Percentiles rank a stretch among this genome's conserved stretches.
Evolutionary conservation across 2,888 invertebrate genomes (phyloP).

Genomic region (Celastrina argiolus): DNA sequence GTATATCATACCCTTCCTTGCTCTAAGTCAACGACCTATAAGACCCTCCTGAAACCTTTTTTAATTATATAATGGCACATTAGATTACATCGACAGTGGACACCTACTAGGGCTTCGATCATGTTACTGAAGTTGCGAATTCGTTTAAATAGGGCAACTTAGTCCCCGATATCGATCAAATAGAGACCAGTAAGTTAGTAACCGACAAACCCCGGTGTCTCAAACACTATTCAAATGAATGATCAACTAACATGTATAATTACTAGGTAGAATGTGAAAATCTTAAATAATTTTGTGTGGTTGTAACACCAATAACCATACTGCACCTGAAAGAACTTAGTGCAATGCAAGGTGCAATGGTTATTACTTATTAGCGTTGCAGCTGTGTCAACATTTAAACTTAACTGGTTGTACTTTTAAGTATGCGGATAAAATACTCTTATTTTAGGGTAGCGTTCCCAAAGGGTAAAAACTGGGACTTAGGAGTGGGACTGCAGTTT

Average conservation of each 20-base stretch:
- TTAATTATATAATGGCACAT: constrained; percentile 17
- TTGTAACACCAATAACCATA: too few species aligned
- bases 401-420: background rate
- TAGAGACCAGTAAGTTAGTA: too few species aligned
- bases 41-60: constrained; percentile 19
- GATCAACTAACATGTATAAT: too few species aligned
- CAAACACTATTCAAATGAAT: too few species aligned
- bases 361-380: background rate
- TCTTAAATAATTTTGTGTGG: background rate
- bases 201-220: too few species aligned
- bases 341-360: too few species aligned
- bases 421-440: background rate
- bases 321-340: too few species aligned
- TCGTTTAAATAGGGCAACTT: background rate
- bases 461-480: too few species aligned
- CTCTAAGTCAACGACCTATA: constrained; percentile 13
- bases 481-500: too few species aligned
- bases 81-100: constrained; percentile 1
- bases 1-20: background rate
- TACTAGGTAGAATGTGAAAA: background rate
- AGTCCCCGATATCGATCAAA: constrained; percentile 29
- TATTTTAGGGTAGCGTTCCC: too few species aligned
- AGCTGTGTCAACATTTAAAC: background rate
- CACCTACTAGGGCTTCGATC: constrained; percentile 12
- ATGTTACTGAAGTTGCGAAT: constrained; percentile 5